Evolutionary conservation across 2,888 invertebrate species (phyloP).

Genomic region (Lasioglossum vierecki): DNA sequence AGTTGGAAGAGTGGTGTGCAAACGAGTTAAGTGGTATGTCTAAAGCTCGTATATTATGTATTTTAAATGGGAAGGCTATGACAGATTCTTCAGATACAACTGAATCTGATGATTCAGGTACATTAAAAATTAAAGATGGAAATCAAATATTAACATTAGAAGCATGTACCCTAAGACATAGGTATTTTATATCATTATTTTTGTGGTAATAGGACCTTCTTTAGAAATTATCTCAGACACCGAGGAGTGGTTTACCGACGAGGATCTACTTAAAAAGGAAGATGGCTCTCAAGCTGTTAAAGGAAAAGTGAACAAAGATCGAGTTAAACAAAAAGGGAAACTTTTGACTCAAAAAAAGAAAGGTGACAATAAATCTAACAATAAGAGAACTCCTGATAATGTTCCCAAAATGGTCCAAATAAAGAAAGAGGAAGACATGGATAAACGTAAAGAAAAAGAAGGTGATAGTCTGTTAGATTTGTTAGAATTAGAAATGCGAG

Average conservation of each 20-base stretch:
- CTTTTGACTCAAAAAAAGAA: constrained; percentile 63
- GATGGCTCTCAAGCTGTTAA: constrained; percentile 66
- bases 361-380: constrained; percentile 53
- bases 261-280: constrained; percentile 72
- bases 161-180: neutral
- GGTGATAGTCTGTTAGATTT: constrained; percentile 85
- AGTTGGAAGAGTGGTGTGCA: constrained; percentile 80
- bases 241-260: constrained; percentile 80
- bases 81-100: constrained; percentile 81
- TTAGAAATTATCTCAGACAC: constrained; percentile 83
- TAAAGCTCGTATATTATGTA: constrained; percentile 77
- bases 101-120: constrained; percentile 81
- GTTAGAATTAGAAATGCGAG: constrained; percentile 86
- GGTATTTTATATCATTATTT: constrained; percentile 11
- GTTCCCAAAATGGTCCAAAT: constrained; percentile 65
- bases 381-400: constrained; percentile 45
- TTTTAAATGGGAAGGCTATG: constrained; percentile 80
- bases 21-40: constrained; percentile 82
- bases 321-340: constrained; percentile 69
- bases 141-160: neutral
- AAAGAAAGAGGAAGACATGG: constrained; percentile 74
- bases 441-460: constrained; percentile 76
- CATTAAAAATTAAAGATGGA: neutral
- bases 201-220: constrained; percentile 76
- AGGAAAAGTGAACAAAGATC: constrained; percentile 67